phyloP scores from a whole-genome alignment of 2,888 invertebrate species.

The Troides oblongomaculatus region DNA sequence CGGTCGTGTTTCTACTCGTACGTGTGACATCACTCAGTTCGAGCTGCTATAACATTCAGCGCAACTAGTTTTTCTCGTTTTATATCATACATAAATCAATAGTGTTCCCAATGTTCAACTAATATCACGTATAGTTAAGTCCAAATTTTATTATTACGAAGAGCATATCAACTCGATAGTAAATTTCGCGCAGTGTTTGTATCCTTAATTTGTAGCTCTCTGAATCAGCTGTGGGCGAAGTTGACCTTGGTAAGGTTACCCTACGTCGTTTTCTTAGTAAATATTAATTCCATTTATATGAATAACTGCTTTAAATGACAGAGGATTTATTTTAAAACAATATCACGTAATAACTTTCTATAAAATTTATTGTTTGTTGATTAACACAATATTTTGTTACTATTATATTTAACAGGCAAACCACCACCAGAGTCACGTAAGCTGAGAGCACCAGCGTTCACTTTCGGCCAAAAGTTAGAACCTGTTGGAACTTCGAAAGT shows the following conservation, averaged over 20 bases:
- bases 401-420: slow-evolving; percentile 78
- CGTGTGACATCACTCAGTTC: slow-evolving; percentile 67
- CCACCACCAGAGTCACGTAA: slow-evolving; percentile 88
- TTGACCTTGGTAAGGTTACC: slow-evolving; percentile 46
- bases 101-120: neutral
- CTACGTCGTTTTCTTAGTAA: neutral
- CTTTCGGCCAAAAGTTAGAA: slow-evolving; percentile 86
- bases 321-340: neutral
- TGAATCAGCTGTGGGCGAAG: slow-evolving; percentile 52
- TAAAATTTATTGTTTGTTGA: neutral
- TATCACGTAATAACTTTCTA: neutral
- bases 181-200: slow-evolving; percentile 17
- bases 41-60: slow-evolving; percentile 33
- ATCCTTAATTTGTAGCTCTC: slow-evolving; percentile 36
- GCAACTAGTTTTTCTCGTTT: slow-evolving; percentile 39
- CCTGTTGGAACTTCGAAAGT: slow-evolving; percentile 76
- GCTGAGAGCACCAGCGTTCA: slow-evolving; percentile 89
- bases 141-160: neutral
- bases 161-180: neutral
- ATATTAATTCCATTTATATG: neutral
- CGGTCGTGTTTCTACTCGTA: slow-evolving; percentile 61
- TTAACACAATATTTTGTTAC: too few species aligned
- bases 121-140: neutral
- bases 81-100: slow-evolving; percentile 34
- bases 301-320: neutral